A percentile compares a stretch with the other conserved stretches of the same genome.
Conservation (phyloP, 2,797 vertebrate species). For the Eidolon dupreanum region DNA sequence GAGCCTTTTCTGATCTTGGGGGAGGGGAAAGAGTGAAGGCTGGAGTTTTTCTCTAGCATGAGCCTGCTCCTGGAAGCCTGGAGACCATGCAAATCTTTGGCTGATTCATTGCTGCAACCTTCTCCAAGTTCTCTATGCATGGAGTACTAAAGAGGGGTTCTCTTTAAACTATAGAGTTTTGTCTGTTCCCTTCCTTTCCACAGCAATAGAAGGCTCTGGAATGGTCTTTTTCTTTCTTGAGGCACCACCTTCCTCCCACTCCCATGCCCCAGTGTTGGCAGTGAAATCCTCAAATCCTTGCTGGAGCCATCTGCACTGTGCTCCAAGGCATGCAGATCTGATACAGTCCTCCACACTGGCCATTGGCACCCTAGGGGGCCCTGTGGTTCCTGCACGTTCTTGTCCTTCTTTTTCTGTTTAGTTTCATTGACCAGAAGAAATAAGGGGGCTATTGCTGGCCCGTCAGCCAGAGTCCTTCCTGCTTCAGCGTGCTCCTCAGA, state of each 20-base stretch:
- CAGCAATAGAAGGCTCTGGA: neutral
- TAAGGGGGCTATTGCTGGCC: neutral
- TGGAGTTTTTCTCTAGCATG: neutral
- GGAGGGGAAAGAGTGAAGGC: neutral
- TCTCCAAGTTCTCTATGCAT: neutral
- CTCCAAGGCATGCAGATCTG: neutral
- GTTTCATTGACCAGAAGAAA: neutral
- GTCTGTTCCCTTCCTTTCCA: neutral
- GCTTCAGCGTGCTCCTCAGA: neutral
- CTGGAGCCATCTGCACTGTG: fast-evolving
- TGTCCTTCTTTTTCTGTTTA: neutral
- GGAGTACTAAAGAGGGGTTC: neutral
- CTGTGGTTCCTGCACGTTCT: neutral
- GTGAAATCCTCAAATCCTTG: neutral
- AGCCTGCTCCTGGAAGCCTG: neutral
- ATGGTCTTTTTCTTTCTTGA: neutral
- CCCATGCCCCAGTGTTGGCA: neutral
- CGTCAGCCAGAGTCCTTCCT: neutral
- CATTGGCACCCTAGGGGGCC: neutral
- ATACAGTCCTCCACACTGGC: neutral
- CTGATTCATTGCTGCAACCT: neutral
- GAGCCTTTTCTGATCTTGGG: neutral
- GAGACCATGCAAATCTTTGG: neutral
- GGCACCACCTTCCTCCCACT: neutral
- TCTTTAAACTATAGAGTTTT: neutral